These are phyloP conservation scores for Montipora cactus DNA, from an alignment of 64 coral and sea anemone genomes.

Conservation along the genomic window DNA sequence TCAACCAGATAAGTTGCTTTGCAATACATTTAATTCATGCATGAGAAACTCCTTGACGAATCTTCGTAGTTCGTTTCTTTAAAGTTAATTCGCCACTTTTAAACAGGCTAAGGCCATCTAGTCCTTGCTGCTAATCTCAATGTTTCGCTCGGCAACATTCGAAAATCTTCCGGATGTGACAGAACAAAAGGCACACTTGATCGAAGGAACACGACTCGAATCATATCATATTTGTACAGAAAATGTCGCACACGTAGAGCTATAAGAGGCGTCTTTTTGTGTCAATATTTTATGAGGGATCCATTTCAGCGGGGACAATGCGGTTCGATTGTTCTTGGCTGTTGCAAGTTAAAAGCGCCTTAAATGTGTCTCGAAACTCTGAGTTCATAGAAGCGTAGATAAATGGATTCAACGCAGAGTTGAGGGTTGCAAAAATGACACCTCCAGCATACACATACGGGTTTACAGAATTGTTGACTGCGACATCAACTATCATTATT, in stretches of 20 bases:
- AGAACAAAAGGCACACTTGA: no score
- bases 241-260: no score
- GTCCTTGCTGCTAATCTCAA: no score
- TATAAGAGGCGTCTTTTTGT: not conserved
- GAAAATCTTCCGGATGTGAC: no score
- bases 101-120: not conserved
- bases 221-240: no score
- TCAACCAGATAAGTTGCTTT: no score
- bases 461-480: conserved; percentile 61
- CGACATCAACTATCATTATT: conserved; percentile 80
- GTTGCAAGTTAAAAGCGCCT: conserved; percentile 41
- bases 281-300: not conserved
- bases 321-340: not conserved
- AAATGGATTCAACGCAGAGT: conserved; percentile 84
- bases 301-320: not conserved
- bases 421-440: conserved; percentile 91
- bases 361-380: conserved; percentile 85
- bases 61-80: no score
- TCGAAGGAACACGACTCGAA: no score
- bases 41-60: no score
- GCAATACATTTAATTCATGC: no score
- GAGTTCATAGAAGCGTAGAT: conserved; percentile 95
- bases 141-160: no score
- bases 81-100: no score
- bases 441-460: conserved; percentile 91